Evolutionary conservation across 2,888 invertebrate genomes (phyloP), one percentile per base, ranked within the genome.

Genomic region (Lepetodrilus schrolli): DNA sequence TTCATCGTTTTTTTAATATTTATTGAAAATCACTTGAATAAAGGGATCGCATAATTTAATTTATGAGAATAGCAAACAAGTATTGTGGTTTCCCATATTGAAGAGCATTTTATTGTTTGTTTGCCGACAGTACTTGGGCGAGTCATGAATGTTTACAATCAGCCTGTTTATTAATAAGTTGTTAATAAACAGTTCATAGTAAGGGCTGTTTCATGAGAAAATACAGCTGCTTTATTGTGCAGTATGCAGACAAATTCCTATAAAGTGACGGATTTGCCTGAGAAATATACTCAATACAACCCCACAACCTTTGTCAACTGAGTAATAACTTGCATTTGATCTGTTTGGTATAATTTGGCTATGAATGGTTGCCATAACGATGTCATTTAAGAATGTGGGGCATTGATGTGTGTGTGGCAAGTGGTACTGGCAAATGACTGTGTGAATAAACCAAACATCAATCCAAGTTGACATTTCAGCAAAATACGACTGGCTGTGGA

Each of bases 311-410:
- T 58, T 58, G 58, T 58, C 34, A 30, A 23, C 30, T 26, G 26
- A 26, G 34, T 58, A 58, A 58, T 58, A 58, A 58, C 58, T 30
- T 58, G 58, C 58, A 58, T 58, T 58, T 58, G 58, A 58, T 58
- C 70, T 49, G 50, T 70, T 70, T 50, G 50, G 50, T 70, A 70
- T 49, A 70, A 70, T 50, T 70, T 70, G 70, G 70, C 49, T 50
- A 50, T 37, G 50, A 37, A 70, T 50, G 23, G 70, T 70, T 70
- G 70, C 70, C 50, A 70, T 70, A 20, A 34, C 49, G 49, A 70
- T 70, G 70, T 70, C 70, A 70, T 70, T 70, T 70, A 70, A 37
- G 50, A 70, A 70, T 58, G 58, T 34, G 23, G 26, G n/a, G 26
- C 58, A 58, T 58, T 58, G 58, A 58, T 58, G 34, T 30, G 34